These are phyloP conservation scores for roundworm (Caenorhabditis elegans) DNA, from an alignment of 1,140 invertebrate species.

Conservation along the genomic window DNA sequence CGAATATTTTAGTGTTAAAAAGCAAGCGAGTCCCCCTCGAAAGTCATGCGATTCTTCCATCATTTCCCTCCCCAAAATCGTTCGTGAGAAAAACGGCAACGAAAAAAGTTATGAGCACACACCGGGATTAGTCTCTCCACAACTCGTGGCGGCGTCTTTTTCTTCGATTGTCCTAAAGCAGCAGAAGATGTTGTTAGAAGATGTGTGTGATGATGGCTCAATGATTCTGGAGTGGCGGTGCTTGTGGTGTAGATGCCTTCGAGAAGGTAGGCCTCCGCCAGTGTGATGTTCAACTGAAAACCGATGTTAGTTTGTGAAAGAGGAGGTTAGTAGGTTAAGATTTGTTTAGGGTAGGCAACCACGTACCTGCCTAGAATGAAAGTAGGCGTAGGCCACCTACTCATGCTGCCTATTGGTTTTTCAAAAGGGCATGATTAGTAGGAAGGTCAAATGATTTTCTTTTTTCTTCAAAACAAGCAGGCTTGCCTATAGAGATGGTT, in stretches of 20 bases:
- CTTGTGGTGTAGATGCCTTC: background rate
- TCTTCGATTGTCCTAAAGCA: background rate
- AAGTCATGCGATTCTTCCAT: no score
- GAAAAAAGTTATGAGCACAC: conserved; percentile 21
- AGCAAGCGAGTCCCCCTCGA: no score
- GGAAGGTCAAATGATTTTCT: background rate
- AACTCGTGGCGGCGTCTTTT: conserved; percentile 11
- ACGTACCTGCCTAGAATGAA: no score
- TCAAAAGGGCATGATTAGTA: no score
- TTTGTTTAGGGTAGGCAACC: no score
- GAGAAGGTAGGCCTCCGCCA: background rate
- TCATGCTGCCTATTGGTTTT: no score
- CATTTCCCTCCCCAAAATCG: no score
- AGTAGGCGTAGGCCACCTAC: no score
- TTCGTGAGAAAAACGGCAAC: no score
- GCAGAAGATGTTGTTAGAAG: conserved; percentile 22
- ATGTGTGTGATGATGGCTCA: background rate
- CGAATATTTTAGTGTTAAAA: no score
- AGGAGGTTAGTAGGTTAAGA: background rate
- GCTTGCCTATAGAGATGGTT: no score
- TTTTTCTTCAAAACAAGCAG: no score
- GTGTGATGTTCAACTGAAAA: conserved; percentile 4
- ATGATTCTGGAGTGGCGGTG: background rate
- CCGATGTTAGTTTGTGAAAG: background rate
- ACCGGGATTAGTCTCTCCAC: conserved; percentile 27